Base-by-base conservation (phyloP, 2,113 vertebrate species). In the Mustelus asterias region DNA sequence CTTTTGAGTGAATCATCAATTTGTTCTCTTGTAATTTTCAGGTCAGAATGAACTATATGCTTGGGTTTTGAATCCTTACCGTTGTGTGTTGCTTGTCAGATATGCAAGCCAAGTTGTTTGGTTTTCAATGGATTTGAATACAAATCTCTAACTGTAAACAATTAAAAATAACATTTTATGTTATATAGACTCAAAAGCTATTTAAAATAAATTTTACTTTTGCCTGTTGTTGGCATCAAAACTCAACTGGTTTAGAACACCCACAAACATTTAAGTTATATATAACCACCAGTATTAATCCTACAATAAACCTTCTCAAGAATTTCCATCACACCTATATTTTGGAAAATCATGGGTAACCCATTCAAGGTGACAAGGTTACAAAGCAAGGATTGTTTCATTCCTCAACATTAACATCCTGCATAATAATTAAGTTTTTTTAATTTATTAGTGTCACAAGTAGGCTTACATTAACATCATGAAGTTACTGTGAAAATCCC, bases 151-250 rank as follows among this genome's bases (percentile, higher is more conserved):
- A 90, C 24, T 33, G 29, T 90, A 63, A 44, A 86, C 41, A 9
- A 86, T 86, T 58, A 67, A 93, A 93, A 24, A 37, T 93, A 63
- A 67, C 33, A 93, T 67, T 37, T 95, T 44, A 94, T 70, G 65
- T 11, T 69, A 29, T 29, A 6, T 67, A 26, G 37, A 41, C 0
- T 26, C 37, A 70, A 70, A 94, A 20, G 26, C 24, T 94, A 37
- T 94, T 94, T 44, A 37, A 63, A 63, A 70, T 24, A 37, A 67
- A 69, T 94, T 94, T 94, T 70, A 70, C 92, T 44, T 69, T 44
- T 94, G 37, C 11, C 63, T 29, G 33, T 44, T 94, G 63, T 65
- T 63, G 58, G 65, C 92, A 94, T 94, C 65, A 24, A 70, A 94
- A 41, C 26, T 44, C 10, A 70, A 8, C 20, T 70, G 24, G 92